Conservation (phyloP, 53 echinoderm and acorn worm species). For the Actinopyga echinites region DNA sequence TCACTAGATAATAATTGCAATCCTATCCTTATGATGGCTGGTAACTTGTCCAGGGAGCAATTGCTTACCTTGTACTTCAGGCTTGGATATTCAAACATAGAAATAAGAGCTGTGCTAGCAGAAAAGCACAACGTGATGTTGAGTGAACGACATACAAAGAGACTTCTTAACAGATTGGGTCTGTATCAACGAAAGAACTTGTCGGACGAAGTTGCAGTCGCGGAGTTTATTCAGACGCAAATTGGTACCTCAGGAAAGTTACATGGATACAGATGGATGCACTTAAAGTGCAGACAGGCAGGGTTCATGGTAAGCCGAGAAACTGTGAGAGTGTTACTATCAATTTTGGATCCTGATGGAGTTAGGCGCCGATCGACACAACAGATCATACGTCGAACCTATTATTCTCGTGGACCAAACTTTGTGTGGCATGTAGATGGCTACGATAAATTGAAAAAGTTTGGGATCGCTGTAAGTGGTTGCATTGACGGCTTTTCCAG, state of each 20-base stretch:
- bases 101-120: slow-evolving; percentile 28
- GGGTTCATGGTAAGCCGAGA: not conserved
- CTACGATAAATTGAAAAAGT: not conserved
- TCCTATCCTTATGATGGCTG: not conserved
- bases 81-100: slow-evolving; percentile 25
- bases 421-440: not conserved
- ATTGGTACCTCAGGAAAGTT: not conserved
- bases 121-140: not conserved
- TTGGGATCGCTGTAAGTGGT: not conserved
- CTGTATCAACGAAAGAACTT: slow-evolving; percentile 9
- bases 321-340: not conserved
- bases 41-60: not conserved
- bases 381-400: not conserved
- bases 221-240: not conserved
- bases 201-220: not conserved
- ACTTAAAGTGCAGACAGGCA: not conserved
- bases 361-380: not conserved
- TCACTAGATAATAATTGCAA: not conserved
- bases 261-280: not conserved
- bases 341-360: not conserved
- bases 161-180: slow-evolving; percentile 9
- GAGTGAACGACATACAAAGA: slow-evolving; percentile 11
- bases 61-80: slow-evolving; percentile 17
- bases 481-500: slow-evolving; percentile 2
- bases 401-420: not conserved